Percentiles rank a stretch among this genome's conserved stretches.
Evolutionary conservation across 1,140 invertebrate species (phyloP).

Genomic region (Brachystomella parvula): DNA sequence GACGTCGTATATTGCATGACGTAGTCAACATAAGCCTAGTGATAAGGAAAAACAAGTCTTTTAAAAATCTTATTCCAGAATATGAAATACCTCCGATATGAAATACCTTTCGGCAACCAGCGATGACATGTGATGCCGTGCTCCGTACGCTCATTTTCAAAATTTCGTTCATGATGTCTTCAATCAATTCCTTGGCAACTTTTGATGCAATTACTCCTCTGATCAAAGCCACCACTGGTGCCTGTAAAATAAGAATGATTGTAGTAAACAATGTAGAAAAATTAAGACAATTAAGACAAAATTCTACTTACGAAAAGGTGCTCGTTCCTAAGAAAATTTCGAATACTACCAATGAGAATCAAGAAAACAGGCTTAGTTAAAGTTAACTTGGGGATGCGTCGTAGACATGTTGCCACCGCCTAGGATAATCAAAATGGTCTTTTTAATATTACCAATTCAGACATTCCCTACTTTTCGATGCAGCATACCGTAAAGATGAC

Average conservation of each 20-base stretch:
- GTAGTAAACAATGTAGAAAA: not conserved
- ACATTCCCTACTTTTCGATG: constrained; percentile 15
- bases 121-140: not conserved
- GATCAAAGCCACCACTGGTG: constrained; percentile 16
- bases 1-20: no score
- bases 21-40: no score
- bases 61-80: no score
- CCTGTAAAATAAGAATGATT: not conserved
- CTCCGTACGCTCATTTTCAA: constrained; percentile 14
- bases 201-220: constrained; percentile 25
- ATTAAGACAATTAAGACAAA: constrained; percentile 2
- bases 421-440: not conserved
- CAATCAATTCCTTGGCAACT: not conserved
- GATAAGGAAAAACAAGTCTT: no score
- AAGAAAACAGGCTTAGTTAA: not conserved
- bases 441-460: constrained; percentile 13
- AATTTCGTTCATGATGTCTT: constrained; percentile 22
- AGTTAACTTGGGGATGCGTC: constrained; percentile 18
- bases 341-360: constrained; percentile 22
- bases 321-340: constrained; percentile 19
- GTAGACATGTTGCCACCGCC: constrained; percentile 20
- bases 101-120: not conserved
- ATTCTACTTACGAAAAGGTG: constrained; percentile 20
- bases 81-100: no score
- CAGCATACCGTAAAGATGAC: constrained; percentile 9